Evolutionary conservation across 2,888 invertebrate species (phyloP), one percentile per base, ranked within the genome.

Genomic region (Smittia sp.): DNA sequence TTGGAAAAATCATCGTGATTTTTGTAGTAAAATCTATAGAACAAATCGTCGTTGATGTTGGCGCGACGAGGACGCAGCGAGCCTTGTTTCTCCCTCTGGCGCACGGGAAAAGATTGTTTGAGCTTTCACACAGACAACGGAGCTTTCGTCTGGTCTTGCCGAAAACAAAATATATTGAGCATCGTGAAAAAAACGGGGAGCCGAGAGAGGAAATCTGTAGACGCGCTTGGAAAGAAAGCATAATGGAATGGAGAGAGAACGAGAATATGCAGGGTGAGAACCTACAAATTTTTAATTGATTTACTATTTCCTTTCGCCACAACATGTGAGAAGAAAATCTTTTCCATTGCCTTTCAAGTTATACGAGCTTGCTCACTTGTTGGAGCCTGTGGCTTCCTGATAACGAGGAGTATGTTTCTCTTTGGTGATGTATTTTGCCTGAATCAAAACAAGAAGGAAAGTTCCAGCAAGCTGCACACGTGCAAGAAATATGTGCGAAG

Each of bases 1-100:
- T 58, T 70, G 70, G 70, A 54, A 70, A 70, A 70, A 54, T 25
- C 52, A 70, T 54, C 70, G 70, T 70, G 25, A 70, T 70, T 70
- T 32, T 70, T 27, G 54, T 70, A 70, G 69, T 70, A 70, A 70
- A 68, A 70, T 52, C 20, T 15, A 20, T 52, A 32, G 22, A 32
- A 46, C 46, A 46, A 46, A 15, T 46, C 46, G 46, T 6, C 11
- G 2, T 11, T 46, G 4, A 46, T 46, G 46, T 46, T 46, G 13
- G 46, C 15, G 11, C 46, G 58, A 58, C 4, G 58, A 58, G 58
- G 58, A 58, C 24, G 58, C 4, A 46, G n/a, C 46, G 11, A 46
- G 46, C 46, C 2, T 6, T 46, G 9, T 46, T n/a, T 46, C 46
- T n/a, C 46, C 3, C 46, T n/a, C 46, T 46, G 46, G n/a, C 46